These are phyloP conservation scores for Schizaphis graminum DNA, from an alignment of 2,888 invertebrate genomes.

Conservation along the genomic window DNA sequence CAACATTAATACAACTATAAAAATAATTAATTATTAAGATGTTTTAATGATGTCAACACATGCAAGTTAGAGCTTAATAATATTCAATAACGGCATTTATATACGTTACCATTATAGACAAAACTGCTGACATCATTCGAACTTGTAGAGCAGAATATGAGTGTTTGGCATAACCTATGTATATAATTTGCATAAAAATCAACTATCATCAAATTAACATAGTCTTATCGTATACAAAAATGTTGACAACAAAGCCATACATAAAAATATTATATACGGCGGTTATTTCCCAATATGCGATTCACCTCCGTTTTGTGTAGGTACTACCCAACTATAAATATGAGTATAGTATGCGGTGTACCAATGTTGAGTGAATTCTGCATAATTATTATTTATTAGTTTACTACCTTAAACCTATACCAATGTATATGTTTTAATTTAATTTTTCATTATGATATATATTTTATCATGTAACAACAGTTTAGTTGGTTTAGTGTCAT, in stretches of 20 bases:
- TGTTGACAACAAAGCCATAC: background rate
- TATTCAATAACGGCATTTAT: background rate
- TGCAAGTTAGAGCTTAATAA: background rate
- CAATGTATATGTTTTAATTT: too few species aligned
- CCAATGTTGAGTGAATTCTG: too few species aligned
- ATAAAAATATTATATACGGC: background rate
- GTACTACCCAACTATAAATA: too few species aligned
- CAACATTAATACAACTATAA: background rate
- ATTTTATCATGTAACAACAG: too few species aligned
- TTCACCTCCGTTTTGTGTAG: too few species aligned
- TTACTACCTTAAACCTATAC: too few species aligned
- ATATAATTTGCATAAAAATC: conserved; percentile 4
- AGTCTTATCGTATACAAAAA: background rate
- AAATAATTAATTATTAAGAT: background rate
- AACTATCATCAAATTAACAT: background rate
- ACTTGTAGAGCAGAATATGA: background rate
- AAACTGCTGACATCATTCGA: background rate
- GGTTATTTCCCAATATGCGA: too few species aligned
- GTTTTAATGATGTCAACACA: background rate
- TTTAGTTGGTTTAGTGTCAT: too few species aligned
- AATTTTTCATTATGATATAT: too few species aligned
- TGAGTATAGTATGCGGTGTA: too few species aligned
- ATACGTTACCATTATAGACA: background rate
- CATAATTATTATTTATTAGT: too few species aligned
- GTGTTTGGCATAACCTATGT: background rate